Percentiles rank a stretch among this genome's conserved stretches.
phyloP scores from a whole-genome alignment of 2,888 invertebrate species.

The Leucoptera coffeella region DNA sequence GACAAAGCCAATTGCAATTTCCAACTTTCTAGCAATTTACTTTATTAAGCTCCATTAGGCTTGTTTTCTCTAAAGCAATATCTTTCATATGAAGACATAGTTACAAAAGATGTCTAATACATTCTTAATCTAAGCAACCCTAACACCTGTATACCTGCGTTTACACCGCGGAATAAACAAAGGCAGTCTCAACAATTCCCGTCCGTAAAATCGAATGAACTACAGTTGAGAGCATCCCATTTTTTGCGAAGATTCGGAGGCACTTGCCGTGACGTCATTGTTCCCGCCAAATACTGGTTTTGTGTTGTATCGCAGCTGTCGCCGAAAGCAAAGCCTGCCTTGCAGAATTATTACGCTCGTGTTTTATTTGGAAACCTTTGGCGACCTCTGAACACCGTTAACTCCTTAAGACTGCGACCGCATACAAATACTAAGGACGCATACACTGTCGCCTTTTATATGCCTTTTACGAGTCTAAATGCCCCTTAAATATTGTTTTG shows the following conservation, averaged over 20 bases:
- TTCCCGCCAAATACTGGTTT: slow-evolving; percentile 39
- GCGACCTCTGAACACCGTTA: slow-evolving; percentile 39
- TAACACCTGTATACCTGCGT: too few species aligned
- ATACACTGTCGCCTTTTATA: too few species aligned
- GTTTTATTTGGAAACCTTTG: slow-evolving; percentile 20
- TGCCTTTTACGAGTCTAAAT: too few species aligned
- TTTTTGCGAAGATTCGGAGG: slow-evolving; percentile 22
- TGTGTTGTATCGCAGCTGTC: slow-evolving; percentile 49
- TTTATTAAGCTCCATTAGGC: too few species aligned
- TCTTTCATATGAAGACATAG: too few species aligned
- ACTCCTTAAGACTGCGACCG: slow-evolving; percentile 16
- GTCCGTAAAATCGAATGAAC: slow-evolving; percentile 25
- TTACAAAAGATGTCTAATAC: too few species aligned
- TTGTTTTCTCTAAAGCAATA: too few species aligned
- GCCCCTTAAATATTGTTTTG: too few species aligned
- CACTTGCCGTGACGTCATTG: slow-evolving; percentile 42
- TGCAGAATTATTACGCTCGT: slow-evolving; percentile 23
- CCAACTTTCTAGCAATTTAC: too few species aligned
- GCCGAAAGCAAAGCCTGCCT: slow-evolving; percentile 25
- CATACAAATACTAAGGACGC: too few species aligned
- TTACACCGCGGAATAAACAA: slow-evolving; percentile 5
- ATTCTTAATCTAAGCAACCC: too few species aligned
- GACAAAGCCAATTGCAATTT: too few species aligned
- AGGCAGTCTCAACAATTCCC: slow-evolving; percentile 14
- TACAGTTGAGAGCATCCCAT: slow-evolving; percentile 14